Evolutionary conservation across 2,888 invertebrate genomes (phyloP), one percentile per base, ranked within the genome.

Genomic region (Nymphalis urticae): DNA sequence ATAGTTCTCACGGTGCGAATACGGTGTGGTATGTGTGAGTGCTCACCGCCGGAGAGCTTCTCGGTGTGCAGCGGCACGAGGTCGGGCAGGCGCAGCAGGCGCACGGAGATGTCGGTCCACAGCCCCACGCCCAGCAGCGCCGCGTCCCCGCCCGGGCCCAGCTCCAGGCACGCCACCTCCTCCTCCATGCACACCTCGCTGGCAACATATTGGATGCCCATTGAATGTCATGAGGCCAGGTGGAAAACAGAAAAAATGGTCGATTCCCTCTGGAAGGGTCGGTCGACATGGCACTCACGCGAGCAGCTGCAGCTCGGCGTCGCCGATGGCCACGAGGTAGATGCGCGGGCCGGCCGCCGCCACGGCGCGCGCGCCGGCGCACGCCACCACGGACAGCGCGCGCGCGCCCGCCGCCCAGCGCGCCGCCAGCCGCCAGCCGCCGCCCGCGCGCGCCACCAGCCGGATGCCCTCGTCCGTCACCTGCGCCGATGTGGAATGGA

Each of bases 101-200:
- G 94, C 48, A 98, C 97, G 0, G 98, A 98, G 79, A 99, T 98
- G 82, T 99, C 98, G 0, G 98, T 98, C 99, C 99, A 99, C 60
- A 99, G 92, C 0, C 99, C 99, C 13, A 99, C 97, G 19, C 98
- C 98, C 50, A 97, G 96, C 70, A 98, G 92, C 64, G 95, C 94
- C 0, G 96, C 95, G 66, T 94, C 94, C 0, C 86, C 93, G 6
- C 93, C 93, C 1, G 98, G 97, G 3, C 97, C 97, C 62, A 99
- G 95, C 89, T 99, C 99, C 65, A 99, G 87, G 86, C 99, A 99
- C 7, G 99, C 98, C 56, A 99, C 97, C 90, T 99, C 99, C 80
- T 98, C 96, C 36, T 98, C 97, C 91, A 99, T 94, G 36, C 95
- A 95, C 53, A 95, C 95, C 75, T 95, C 94, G 2, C 95, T 94